phyloP scores from a whole-genome alignment of 2,113 vertebrate species.

The Scortum barcoo region DNA sequence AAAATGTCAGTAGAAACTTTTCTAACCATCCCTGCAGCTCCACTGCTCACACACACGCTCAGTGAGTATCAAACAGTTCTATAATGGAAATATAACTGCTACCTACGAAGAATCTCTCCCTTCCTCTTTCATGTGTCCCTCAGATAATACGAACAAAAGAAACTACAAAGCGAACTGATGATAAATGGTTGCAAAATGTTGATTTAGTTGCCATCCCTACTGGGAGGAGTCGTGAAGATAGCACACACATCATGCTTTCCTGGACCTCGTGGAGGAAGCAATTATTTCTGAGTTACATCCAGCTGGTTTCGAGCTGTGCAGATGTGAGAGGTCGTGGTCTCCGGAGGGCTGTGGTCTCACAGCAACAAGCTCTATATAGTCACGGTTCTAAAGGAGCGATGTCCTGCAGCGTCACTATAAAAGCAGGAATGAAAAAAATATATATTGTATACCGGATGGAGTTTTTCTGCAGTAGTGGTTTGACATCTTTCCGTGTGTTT shows the following conservation, averaged over 20 bases:
- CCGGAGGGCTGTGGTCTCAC: slow-evolving; percentile 76
- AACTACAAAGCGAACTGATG: slow-evolving; percentile 60
- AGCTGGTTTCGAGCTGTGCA: slow-evolving; percentile 87
- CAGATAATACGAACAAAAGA: slow-evolving; percentile 15
- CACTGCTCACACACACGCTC: neutral
- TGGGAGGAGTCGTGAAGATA: slow-evolving; percentile 62
- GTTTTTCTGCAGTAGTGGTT: slow-evolving; percentile 35
- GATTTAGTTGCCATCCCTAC: slow-evolving; percentile 70
- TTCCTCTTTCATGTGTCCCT: slow-evolving; percentile 6
- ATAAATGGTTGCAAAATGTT: slow-evolving; percentile 62
- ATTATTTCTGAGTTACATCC: slow-evolving; percentile 89
- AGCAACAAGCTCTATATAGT: slow-evolving; percentile 84
- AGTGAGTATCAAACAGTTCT: neutral
- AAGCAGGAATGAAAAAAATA: slow-evolving; percentile 10
- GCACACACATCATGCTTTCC: slow-evolving; percentile 84
- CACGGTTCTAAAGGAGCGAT: slow-evolving; percentile 57
- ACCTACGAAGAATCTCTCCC: neutral
- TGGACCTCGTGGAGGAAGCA: slow-evolving; percentile 84
- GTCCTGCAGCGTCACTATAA: slow-evolving; percentile 45
- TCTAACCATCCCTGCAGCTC: neutral
- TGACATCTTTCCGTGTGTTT: slow-evolving; percentile 33
- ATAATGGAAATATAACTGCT: neutral
- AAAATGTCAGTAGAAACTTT: slow-evolving; percentile 7
- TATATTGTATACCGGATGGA: neutral
- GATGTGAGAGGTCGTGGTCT: slow-evolving; percentile 86